A percentile compares a stretch with the other conserved stretches of the same genome.
These are phyloP conservation scores for Catocala nupta DNA, from an alignment of 2,888 invertebrate genomes.

Conservation along the genomic window DNA sequence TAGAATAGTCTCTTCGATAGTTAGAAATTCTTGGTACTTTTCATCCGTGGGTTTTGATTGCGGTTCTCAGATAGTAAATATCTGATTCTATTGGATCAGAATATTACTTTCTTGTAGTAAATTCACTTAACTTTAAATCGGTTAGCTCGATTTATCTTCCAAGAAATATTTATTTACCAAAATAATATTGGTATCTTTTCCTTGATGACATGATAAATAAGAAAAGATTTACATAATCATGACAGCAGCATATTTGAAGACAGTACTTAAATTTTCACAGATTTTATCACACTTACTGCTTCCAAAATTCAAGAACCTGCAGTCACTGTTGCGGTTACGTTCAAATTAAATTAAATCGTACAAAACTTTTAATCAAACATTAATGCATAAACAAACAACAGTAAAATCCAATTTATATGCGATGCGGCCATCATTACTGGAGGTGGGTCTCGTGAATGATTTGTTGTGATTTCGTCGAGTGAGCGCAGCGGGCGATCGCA, in stretches of 20 bases:
- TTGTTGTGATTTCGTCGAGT: conserved; percentile 85
- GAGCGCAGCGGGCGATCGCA: conserved; percentile 83
- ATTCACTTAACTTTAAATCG: not conserved
- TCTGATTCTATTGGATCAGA: conserved; percentile 8
- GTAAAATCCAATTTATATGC: conserved; percentile 79
- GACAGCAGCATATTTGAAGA: conserved; percentile 8
- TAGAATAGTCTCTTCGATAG: conserved; percentile 32
- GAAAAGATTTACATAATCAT: not conserved
- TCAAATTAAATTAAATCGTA: conserved; percentile 50
- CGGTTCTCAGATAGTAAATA: conserved; percentile 10
- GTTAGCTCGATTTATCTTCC: not conserved
- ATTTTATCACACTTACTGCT: conserved; percentile 28
- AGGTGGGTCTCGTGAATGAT: conserved; percentile 84
- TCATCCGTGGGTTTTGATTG: conserved; percentile 16
- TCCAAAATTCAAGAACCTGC: conserved; percentile 19
- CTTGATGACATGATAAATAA: not conserved
- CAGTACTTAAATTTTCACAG: conserved; percentile 12
- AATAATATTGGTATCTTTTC: not conserved
- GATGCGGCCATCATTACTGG: conserved; percentile 82
- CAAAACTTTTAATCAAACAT: conserved; percentile 55
- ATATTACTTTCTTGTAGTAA: not conserved
- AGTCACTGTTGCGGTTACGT: conserved; percentile 28
- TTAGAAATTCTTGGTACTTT: conserved; percentile 25
- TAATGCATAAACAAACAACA: conserved; percentile 72
- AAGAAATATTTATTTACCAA: no score